Base-by-base conservation (phyloP, 2,113 vertebrate species). In the Dendropsophus ebraccatus region DNA sequence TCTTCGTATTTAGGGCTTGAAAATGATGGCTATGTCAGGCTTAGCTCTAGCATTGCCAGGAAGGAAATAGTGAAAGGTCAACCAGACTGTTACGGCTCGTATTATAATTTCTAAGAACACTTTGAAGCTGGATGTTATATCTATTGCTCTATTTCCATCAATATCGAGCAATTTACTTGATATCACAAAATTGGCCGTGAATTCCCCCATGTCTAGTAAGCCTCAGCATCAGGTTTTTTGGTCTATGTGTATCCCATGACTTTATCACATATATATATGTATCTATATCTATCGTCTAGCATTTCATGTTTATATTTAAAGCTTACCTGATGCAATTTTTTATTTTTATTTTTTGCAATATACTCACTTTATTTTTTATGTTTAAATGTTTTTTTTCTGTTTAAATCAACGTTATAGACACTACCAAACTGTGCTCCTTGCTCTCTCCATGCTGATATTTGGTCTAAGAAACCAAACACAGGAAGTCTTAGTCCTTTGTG, bases 51-150 rank as follows among this genome's bases (percentile, higher is more conserved):
- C 17, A 41, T 41, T 23, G 32, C 67, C 67, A 41, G 67, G 67
- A 70, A 70, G 35, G 35, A 41, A 23, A 23, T 23, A 41, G 67
- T 37, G 21, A 70, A 41, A 70, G 67, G 67, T 70, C 32, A 70
- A 70, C 28, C 67, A 21, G 21, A 41, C 67, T 70, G 35, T 23
- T 37, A 41, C 17, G 35, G 32, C 35, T 70, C 21, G 67, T 8
- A 70, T 37, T 70, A 70, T 41, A 37, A 70, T 70, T 70, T 70
- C 67, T 70, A 41, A 23, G 35, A 70, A 41, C 67, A 41, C 65
- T 70, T 70, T 70, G 67, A 70, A 70, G 67, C 30, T 69, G 67
- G 67, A 70, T 35, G 0, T 37, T 6, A 70, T 4, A 70, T 70
- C 17, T 70, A 37, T 37, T 70, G 19, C 35, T 37, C 67, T 70